Evolutionary conservation across 1,140 invertebrate genomes (phyloP).

Genomic region (Brachionus angularis): DNA sequence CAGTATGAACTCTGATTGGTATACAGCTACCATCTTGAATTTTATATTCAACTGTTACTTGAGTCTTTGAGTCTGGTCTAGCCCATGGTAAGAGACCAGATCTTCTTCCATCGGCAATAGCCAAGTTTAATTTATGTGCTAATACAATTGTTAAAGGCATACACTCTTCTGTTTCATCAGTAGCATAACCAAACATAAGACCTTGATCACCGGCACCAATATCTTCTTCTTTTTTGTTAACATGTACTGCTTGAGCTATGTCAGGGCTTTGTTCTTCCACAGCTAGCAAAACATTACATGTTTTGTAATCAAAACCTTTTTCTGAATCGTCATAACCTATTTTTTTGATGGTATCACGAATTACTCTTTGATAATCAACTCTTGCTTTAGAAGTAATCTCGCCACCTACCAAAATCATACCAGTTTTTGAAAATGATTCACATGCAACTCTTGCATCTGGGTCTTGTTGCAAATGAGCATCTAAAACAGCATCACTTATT

Average conservation of each 20-base stretch:
- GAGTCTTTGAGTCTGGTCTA: constrained; percentile 92
- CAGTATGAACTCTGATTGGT: constrained; percentile 86
- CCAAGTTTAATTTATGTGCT: constrained; percentile 87
- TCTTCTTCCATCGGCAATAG: constrained; percentile 81
- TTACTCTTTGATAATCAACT: constrained; percentile 93
- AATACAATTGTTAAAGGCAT: constrained; percentile 94
- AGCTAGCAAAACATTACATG: constrained; percentile 94
- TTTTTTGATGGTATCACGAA: constrained; percentile 89
- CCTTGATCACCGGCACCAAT: constrained; percentile 98
- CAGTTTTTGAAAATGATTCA: constrained; percentile 62
- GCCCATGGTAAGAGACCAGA: constrained; percentile 89
- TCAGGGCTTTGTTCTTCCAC: constrained; percentile 95
- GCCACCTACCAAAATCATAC: constrained; percentile 65
- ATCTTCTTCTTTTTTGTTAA: constrained; percentile 84
- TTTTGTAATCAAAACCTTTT: constrained; percentile 98
- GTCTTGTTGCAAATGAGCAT: constrained; percentile 92
- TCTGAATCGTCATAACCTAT: constrained; percentile 96
- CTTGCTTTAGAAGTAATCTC: constrained; percentile 70
- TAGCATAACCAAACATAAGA: constrained; percentile 62
- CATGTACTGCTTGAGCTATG: constrained; percentile 93
- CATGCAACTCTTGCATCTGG: constrained; percentile 96
- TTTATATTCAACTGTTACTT: constrained; percentile 64
- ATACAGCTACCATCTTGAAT: constrained; percentile 69
- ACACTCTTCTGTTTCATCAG: constrained; percentile 94
- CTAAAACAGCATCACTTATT: constrained; percentile 95